Conservation (phyloP, 2,888 invertebrate genomes). For the Epirrita christyi region DNA sequence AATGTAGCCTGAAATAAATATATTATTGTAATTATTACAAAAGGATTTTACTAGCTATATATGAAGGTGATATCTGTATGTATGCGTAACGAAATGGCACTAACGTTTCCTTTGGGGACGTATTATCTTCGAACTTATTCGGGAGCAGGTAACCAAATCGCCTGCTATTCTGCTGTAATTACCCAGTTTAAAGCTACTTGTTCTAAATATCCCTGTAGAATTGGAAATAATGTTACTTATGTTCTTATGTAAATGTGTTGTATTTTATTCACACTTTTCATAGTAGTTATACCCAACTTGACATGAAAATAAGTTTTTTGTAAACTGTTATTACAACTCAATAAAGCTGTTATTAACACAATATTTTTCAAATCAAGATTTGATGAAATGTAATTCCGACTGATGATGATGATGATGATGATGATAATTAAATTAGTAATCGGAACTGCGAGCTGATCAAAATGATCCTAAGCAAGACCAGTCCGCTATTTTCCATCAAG, state of each 20-base stretch:
- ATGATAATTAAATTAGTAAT: too few species aligned
- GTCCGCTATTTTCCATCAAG: too few species aligned
- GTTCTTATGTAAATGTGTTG: slow-evolving; percentile 1
- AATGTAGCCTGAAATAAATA: too few species aligned
- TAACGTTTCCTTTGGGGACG: slow-evolving; percentile 51
- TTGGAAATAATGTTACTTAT: slow-evolving; percentile 19
- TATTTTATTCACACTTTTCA: not conserved
- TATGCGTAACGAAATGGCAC: slow-evolving; percentile 52
- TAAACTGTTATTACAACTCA: too few species aligned
- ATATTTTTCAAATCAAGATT: too few species aligned
- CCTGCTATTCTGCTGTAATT: slow-evolving; percentile 35
- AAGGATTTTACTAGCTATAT: slow-evolving; percentile 27
- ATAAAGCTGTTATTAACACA: too few species aligned
- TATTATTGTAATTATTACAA: not conserved
- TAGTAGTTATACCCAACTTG: too few species aligned
- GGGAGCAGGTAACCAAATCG: slow-evolving; percentile 45
- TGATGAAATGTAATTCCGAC: too few species aligned
- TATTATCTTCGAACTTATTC: slow-evolving; percentile 52
- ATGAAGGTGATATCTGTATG: slow-evolving; percentile 55
- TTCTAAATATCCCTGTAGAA: slow-evolving; percentile 18
- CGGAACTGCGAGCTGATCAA: too few species aligned
- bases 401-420: too few species aligned
- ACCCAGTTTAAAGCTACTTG: slow-evolving; percentile 20
- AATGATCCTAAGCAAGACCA: too few species aligned
- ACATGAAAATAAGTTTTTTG: too few species aligned